Evolutionary conservation across 2,113 vertebrate species (phyloP), one percentile per base, ranked within the genome.

Genomic region (Pedetes capensis): DNA sequence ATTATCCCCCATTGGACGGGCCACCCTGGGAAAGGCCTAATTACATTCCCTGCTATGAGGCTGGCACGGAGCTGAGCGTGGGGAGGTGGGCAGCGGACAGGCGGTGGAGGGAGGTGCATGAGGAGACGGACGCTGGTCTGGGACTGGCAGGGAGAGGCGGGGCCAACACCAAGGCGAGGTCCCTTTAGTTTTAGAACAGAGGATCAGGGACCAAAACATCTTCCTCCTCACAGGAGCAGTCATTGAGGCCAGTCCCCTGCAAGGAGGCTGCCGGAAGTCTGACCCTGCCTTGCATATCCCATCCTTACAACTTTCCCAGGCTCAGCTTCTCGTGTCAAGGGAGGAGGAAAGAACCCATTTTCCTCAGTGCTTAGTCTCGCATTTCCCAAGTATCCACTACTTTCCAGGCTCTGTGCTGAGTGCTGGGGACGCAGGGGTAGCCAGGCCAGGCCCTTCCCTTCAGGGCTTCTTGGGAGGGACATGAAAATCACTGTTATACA

Each of bases 1-100:
- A 98, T 98, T 98, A 95, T 97, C 97, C 96, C 96, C 95, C 6
- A n/a, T 84, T 89, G 97, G 95, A 93, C 23, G 23, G 93, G 94
- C 5, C 13, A 0, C 97, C 90, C 83, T 59, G 16, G 90, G 93
- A 86, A 87, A 91, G 20, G 82, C 93, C 83, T 87, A 95, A 96
- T 88, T 97, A 39, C 86, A 83, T 85, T 91, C 89, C 47, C 37
- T 14, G 89, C 39, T 76, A 75, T 55, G 74, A 29, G 75, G 64
- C n/a, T 76, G 42, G 47, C 8, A 3, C 10, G 55, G 63, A 14
- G 64, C 34, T 42, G 51, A 6, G 49, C 8, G 11, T 8, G 55
- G 64, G 61, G 69, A 29, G n/a, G 39, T 6, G 27, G 29, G 39
- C 49, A 17, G 34, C 1, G 27, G 39, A 3, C 20, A 17, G 9